These are phyloP conservation scores for Drepana falcataria DNA, from an alignment of 2,888 invertebrate species.

Conservation along the genomic window DNA sequence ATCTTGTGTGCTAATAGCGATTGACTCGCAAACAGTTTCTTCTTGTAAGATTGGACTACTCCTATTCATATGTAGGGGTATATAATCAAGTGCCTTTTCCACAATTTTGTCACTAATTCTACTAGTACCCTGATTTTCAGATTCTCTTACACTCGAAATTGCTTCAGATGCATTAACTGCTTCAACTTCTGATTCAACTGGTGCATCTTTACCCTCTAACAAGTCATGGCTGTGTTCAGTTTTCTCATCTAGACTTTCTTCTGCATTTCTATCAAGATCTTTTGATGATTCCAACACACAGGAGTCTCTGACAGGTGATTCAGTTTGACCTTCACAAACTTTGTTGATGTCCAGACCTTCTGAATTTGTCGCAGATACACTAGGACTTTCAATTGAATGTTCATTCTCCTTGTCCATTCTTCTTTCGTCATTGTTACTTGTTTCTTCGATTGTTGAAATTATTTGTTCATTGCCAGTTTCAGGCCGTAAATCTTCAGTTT, in stretches of 20 bases:
- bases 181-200: background rate
- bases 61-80: background rate
- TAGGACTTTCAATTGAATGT: background rate
- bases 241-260: constrained; percentile 2
- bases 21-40: background rate
- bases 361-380: background rate
- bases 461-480: constrained; percentile 13
- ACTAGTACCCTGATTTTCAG: background rate
- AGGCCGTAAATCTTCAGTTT: constrained; percentile 9
- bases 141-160: background rate
- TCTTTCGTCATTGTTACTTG: background rate
- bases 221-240: background rate
- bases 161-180: background rate
- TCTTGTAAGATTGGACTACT: background rate
- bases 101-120: background rate
- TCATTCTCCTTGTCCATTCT: background rate
- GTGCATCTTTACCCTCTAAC: background rate
- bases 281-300: constrained; percentile 8
- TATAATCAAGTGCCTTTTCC: background rate
- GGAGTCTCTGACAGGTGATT: constrained; percentile 13
- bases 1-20: background rate
- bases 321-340: constrained; percentile 8
- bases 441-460: background rate
- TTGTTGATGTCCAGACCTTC: background rate
- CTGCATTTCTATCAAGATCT: constrained; percentile 10